Percentiles rank a stretch among this genome's conserved stretches.
Evolutionary conservation across 1,140 invertebrate genomes (phyloP).

Genomic region (Pantala flavescens): DNA sequence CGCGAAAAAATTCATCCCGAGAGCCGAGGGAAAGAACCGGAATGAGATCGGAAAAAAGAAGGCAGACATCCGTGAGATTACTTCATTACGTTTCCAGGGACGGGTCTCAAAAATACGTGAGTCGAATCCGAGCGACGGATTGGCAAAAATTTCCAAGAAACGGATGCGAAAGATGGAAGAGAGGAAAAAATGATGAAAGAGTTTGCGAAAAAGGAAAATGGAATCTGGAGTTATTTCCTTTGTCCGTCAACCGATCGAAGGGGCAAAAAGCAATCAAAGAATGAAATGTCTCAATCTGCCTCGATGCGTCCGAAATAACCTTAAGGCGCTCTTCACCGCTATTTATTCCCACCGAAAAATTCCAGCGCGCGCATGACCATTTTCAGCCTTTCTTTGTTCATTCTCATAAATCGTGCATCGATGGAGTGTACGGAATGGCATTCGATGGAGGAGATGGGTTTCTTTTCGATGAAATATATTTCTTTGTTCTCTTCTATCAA

Average conservation of each 20-base stretch:
- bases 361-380: too few species aligned
- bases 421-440: too few species aligned
- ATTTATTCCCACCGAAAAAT: too few species aligned
- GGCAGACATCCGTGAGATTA: not conserved
- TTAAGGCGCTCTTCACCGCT: too few species aligned
- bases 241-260: not conserved
- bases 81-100: not conserved
- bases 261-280: not conserved
- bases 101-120: not conserved
- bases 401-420: too few species aligned
- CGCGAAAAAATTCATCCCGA: too few species aligned
- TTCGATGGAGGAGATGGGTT: too few species aligned
- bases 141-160: not conserved
- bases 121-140: not conserved
- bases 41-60: not conserved
- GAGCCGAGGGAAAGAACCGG: not conserved
- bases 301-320: too few species aligned
- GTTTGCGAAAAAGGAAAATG: not conserved
- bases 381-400: too few species aligned
- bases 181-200: not conserved
- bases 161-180: not conserved
- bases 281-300: slow-evolving; percentile 2
- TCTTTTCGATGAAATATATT: too few species aligned
- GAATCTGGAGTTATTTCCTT: not conserved
- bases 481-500: too few species aligned